Evolutionary conservation across 2,113 vertebrate genomes (phyloP).

Genomic region (Protomyctophum bolini): DNA sequence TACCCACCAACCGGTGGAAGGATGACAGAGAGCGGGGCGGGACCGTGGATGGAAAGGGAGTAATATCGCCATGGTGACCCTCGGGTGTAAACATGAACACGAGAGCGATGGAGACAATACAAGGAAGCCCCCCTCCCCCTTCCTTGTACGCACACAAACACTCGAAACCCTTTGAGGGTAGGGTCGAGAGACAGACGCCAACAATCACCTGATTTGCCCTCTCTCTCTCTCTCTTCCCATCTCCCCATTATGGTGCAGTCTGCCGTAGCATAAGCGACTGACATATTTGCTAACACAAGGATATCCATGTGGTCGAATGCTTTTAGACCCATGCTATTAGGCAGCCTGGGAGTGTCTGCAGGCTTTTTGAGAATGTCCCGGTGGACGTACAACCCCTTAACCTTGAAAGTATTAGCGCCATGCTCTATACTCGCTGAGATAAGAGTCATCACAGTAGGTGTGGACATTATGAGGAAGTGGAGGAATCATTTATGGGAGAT

Average conservation of each 20-base stretch:
- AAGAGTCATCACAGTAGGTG: constrained; percentile 19
- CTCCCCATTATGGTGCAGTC: constrained; percentile 26
- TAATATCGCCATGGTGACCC: constrained; percentile 68
- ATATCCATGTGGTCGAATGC: too few species aligned
- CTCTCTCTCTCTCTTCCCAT: background rate
- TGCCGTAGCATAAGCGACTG: too few species aligned
- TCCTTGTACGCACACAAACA: background rate
- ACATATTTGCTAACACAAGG: too few species aligned
- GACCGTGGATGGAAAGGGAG: constrained; percentile 24
- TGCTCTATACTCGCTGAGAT: too few species aligned
- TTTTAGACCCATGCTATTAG: too few species aligned
- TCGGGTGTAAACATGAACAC: constrained; percentile 54
- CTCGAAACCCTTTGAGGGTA: constrained; percentile 32
- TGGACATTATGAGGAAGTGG: constrained; percentile 35
- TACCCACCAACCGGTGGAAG: constrained; percentile 49
- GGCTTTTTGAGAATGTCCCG: too few species aligned
- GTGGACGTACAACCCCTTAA: too few species aligned
- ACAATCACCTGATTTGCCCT: constrained; percentile 33
- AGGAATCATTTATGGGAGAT: background rate
- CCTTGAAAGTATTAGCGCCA: too few species aligned
- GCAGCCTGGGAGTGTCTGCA: too few species aligned
- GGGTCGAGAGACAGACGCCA: constrained; percentile 45
- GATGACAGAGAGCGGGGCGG: constrained; percentile 26
- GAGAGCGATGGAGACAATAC: constrained; percentile 58
- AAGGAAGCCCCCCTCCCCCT: constrained; percentile 9